Evolutionary conservation across 2,797 vertebrate genomes (phyloP).

Genomic region (Lepus oiostolus): DNA sequence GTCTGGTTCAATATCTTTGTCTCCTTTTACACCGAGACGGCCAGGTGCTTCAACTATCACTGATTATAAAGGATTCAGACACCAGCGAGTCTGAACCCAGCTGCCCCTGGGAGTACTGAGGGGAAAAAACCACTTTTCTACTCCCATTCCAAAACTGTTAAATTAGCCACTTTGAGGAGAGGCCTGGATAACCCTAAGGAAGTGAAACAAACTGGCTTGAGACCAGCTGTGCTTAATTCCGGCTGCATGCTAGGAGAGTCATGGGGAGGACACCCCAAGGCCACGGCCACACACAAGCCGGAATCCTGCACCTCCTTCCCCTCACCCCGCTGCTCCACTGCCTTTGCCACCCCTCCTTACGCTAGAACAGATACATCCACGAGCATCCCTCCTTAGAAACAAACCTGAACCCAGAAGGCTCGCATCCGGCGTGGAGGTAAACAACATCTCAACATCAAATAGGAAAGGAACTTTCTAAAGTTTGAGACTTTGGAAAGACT

Average conservation of each 20-base stretch:
- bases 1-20: fast-evolving
- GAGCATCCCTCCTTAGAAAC: background rate
- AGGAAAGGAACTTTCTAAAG: background rate
- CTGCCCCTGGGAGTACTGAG: fast-evolving
- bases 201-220: background rate
- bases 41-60: too few species aligned
- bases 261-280: fast-evolving
- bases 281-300: background rate
- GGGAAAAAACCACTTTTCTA: too few species aligned
- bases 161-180: background rate
- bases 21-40: fast-evolving
- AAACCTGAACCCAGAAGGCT: background rate
- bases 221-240: background rate
- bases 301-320: background rate
- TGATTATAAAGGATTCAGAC: background rate
- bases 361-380: too few species aligned
- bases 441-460: background rate
- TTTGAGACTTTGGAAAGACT: background rate
- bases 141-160: background rate
- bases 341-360: too few species aligned
- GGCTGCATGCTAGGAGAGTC: background rate
- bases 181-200: background rate
- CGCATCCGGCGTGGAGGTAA: background rate
- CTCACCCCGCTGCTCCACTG: too few species aligned
- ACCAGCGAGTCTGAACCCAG: background rate